A percentile compares a stretch with the other conserved stretches of the same genome.
Conservation (phyloP, 92 coral and sea anemone species). For the Epizoanthus fatuus region DNA sequence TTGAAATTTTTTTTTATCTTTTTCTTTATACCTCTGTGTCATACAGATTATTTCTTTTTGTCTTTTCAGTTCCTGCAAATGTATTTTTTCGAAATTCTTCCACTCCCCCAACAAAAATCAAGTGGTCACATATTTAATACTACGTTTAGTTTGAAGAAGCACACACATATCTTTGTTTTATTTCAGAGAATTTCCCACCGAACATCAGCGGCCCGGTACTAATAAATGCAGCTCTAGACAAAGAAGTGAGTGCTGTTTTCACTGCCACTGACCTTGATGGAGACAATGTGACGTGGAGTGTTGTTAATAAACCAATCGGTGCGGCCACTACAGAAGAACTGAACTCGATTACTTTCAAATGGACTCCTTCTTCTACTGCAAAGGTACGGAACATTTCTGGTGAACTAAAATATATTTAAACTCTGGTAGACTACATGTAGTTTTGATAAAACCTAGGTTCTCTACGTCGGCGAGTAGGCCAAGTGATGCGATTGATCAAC, state of each 20-base stretch:
- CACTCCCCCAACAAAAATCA: no score
- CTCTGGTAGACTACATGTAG: no score
- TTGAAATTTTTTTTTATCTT: no score
- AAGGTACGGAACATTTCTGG: slow-evolving; percentile 35
- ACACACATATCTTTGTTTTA: neutral
- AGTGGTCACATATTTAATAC: neutral
- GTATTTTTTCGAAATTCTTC: no score
- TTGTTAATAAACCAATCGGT: slow-evolving; percentile 28
- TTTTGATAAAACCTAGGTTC: no score
- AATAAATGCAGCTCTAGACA: slow-evolving; percentile 52
- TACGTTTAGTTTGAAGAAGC: neutral
- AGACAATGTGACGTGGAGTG: slow-evolving; percentile 45
- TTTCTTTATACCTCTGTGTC: no score
- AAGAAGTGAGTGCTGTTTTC: slow-evolving; percentile 28
- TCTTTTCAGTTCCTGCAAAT: no score
- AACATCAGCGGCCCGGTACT: slow-evolving; percentile 41
- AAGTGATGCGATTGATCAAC: no score
- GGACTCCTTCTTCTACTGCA: slow-evolving; percentile 28
- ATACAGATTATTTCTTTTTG: no score
- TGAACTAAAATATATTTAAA: no score
- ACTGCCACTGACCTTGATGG: slow-evolving; percentile 67
- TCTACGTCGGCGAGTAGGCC: no score
- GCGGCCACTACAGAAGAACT: neutral
- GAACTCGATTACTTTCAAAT: slow-evolving; percentile 13
- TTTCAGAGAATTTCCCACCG: slow-evolving; percentile 75